A percentile compares a stretch with the other conserved stretches of the same genome.
Conservation (phyloP, 1,140 invertebrate species). For the Trissolcus basalis region DNA sequence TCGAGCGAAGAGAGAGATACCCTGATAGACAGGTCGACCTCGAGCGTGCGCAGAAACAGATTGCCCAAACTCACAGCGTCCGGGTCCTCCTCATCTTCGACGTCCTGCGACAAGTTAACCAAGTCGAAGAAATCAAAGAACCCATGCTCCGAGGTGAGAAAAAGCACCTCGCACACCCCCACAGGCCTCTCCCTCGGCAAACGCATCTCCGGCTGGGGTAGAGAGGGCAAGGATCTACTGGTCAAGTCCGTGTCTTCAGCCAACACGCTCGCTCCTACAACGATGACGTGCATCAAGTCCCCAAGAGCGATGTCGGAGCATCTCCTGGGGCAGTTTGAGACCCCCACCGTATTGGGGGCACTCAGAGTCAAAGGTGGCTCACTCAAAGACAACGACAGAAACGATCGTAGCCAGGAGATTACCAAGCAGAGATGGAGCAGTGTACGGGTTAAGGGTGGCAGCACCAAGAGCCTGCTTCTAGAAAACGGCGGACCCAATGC, state of each 20-base stretch:
- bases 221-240: slow-evolving; percentile 64
- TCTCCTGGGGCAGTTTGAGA: slow-evolving; percentile 70
- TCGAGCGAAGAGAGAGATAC: slow-evolving; percentile 66
- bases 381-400: slow-evolving; percentile 65
- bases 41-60: slow-evolving; percentile 57
- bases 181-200: slow-evolving; percentile 56
- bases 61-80: slow-evolving; percentile 55
- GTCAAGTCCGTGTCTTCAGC: slow-evolving; percentile 70
- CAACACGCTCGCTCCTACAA: slow-evolving; percentile 69
- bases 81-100: slow-evolving; percentile 34
- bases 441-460: slow-evolving; percentile 71
- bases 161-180: slow-evolving; percentile 49
- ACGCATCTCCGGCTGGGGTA: slow-evolving; percentile 56
- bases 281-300: slow-evolving; percentile 74
- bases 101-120: slow-evolving; percentile 16
- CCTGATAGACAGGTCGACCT: slow-evolving; percentile 62
- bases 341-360: slow-evolving; percentile 61
- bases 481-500: slow-evolving; percentile 72
- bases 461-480: slow-evolving; percentile 72
- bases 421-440: slow-evolving; percentile 73
- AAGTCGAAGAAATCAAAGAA: slow-evolving; percentile 25
- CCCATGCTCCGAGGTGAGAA: slow-evolving; percentile 26
- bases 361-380: slow-evolving; percentile 67
- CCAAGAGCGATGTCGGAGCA: slow-evolving; percentile 74
- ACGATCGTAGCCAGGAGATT: slow-evolving; percentile 54